phyloP scores from a whole-genome alignment of 2,888 invertebrate genomes.

The Nomada flava region DNA sequence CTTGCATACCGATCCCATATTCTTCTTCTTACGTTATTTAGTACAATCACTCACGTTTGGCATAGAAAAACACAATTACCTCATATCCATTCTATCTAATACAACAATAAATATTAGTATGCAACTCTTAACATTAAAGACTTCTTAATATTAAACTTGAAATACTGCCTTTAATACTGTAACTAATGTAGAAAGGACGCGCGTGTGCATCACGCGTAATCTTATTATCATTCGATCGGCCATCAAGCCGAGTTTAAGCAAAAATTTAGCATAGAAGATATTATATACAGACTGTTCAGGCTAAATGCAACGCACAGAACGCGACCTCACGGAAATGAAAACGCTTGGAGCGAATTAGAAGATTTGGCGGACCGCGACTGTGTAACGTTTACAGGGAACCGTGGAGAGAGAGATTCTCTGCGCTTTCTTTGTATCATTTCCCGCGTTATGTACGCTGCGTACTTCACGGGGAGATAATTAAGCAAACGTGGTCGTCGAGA shows the following conservation, averaged over 20 bases:
- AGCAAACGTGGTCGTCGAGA: background rate
- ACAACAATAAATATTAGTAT: too few species aligned
- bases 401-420: background rate
- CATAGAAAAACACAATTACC: too few species aligned
- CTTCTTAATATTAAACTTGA: too few species aligned
- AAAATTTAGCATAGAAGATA: conserved; percentile 48
- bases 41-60: too few species aligned
- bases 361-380: background rate
- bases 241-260: background rate
- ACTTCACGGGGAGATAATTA: conserved; percentile 21
- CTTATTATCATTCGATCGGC: too few species aligned
- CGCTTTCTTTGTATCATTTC: conserved; percentile 13
- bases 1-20: too few species aligned
- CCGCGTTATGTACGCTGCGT: background rate
- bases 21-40: too few species aligned
- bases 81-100: too few species aligned
- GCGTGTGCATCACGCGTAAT: too few species aligned
- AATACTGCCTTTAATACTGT: too few species aligned
- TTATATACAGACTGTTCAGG: background rate
- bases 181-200: too few species aligned
- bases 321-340: conserved; percentile 28
- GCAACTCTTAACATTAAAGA: too few species aligned
- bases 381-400: conserved; percentile 2
- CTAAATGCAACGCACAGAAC: conserved; percentile 3
- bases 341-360: conserved; percentile 19